Evolutionary conservation across 1,140 invertebrate species (phyloP).

Genomic region (Oncopodura yosiiana): DNA sequence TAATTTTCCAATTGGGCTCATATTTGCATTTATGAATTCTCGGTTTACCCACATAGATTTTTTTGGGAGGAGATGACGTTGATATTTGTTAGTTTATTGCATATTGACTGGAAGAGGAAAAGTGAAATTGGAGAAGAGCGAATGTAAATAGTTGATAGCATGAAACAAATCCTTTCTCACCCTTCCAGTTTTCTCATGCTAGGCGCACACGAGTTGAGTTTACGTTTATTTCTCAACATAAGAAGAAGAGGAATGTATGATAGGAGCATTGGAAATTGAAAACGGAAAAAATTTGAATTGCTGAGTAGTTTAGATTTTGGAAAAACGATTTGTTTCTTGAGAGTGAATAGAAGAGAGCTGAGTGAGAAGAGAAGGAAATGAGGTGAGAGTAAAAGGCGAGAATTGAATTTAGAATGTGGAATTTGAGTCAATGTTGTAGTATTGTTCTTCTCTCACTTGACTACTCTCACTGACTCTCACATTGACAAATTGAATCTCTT

Average conservation of each 20-base stretch:
- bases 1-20: neutral
- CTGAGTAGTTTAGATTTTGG: slow-evolving; percentile 3
- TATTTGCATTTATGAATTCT: neutral
- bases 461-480: too few species aligned
- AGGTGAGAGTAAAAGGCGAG: neutral
- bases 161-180: slow-evolving; percentile 10
- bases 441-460: too few species aligned
- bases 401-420: slow-evolving; percentile 12
- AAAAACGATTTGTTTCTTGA: neutral
- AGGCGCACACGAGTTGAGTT: neutral
- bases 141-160: slow-evolving; percentile 13
- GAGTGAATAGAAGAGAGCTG: too few species aligned
- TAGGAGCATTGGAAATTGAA: neutral
- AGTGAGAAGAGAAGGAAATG: too few species aligned
- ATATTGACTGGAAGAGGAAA: neutral
- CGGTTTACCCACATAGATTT: too few species aligned
- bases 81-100: too few species aligned
- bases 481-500: too few species aligned
- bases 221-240: slow-evolving; percentile 1
- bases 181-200: neutral
- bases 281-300: neutral
- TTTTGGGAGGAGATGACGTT: neutral
- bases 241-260: neutral
- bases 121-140: slow-evolving; percentile 11
- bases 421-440: too few species aligned